Evolutionary conservation across 2,888 invertebrate genomes (phyloP), one percentile per base, ranked within the genome.

Genomic region (Punctoribates punctum): DNA sequence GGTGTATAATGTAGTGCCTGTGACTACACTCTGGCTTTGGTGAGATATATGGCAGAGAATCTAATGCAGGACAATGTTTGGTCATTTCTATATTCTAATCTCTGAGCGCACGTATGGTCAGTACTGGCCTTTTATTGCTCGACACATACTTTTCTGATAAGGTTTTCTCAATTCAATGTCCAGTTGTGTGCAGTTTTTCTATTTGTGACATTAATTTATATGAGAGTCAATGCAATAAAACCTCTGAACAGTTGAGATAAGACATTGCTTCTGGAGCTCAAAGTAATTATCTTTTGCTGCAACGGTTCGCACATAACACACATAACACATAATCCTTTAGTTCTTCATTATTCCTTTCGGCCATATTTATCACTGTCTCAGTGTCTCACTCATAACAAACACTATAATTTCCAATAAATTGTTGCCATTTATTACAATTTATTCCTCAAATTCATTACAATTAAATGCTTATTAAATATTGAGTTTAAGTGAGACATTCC

Each of bases 161-260:
- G 72, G 46, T 72, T 67, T 72, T 72, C 72, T 72, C 72, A 48
- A 46, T 48, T 72, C 72, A 72, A 42, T 72, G 72, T 72, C 72
- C 72, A 72, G 38, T 72, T 42, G 5, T 48, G 42, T 25, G 20
- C 48, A 72, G 25, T 48, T 38, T 72, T 72, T 72, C 72, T 72
- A 72, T 48, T 46, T 72, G 13, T 72, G 72, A 72, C 72, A 72
- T 72, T 72, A 72, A 72, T 72, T 72, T 72, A 72, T 72, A 72
- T 72, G 72, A 46, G 42, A 72, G 72, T 72, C 72, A 72, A 72
- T 72, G 72, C 48, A 72, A 72, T 72, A 72, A 72, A 72, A 72
- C 42, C 72, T 72, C 72, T 72, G 72, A 72, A 72, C 72, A 72
- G 72, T 72, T 48, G 72, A 72, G 72, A 72, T 72, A 72, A 72